phyloP scores from a whole-genome alignment of 2,113 vertebrate genomes.

The Crypturellus undulatus region DNA sequence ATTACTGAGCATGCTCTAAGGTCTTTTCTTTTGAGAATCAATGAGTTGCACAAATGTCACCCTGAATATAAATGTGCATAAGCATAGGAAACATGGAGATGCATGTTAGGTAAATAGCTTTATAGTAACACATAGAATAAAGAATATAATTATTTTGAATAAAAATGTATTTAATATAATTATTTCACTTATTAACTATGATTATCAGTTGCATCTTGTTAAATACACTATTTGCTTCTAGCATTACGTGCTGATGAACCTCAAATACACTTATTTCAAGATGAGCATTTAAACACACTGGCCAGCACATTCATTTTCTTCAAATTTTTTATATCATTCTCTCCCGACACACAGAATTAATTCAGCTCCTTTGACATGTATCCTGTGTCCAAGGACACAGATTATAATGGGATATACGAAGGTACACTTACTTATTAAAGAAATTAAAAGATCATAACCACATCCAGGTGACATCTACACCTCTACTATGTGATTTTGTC shows the following conservation, averaged over 20 bases:
- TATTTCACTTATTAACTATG: neutral
- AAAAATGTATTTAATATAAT: neutral
- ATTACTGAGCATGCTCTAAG: neutral
- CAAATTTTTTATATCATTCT: neutral
- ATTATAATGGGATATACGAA: neutral
- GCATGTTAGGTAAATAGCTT: neutral
- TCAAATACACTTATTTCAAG: neutral
- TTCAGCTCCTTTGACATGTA: neutral
- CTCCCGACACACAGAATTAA: neutral
- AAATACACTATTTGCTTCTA: neutral
- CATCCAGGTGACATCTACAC: neutral
- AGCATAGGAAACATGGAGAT: neutral
- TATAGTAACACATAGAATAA: neutral
- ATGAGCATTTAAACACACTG: neutral
- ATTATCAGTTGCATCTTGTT: neutral
- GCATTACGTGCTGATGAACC: neutral
- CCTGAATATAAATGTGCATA: neutral
- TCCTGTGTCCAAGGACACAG: neutral
- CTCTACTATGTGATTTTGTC: neutral
- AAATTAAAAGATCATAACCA: neutral
- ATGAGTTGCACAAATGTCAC: neutral
- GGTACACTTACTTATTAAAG: neutral
- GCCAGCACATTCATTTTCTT: neutral
- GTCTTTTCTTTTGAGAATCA: neutral
- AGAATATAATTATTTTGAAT: neutral